Base-by-base conservation (phyloP, 2,888 invertebrate genomes). In the Vandiemenella viatica region DNA sequence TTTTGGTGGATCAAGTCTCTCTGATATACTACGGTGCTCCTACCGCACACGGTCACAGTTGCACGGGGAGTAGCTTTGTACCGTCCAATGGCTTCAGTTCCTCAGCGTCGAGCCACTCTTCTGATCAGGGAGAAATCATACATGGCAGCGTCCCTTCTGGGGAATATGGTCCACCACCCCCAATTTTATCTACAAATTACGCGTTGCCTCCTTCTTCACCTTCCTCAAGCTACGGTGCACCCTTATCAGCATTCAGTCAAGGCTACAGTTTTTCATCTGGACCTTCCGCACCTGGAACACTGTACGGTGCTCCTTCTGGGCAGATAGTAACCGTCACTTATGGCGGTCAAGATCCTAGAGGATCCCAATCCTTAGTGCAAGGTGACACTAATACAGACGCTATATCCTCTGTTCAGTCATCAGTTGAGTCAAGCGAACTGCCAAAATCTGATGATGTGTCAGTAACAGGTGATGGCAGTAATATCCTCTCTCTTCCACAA, bases 11-110 rank as follows among this genome's bases (percentile, higher is more conserved):
- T 60, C 42, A 45, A 55, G 53, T 50, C 55, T 43, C n/a, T n/a
- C n/a, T n/a, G n/a, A n/a, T n/a, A 61, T 45, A 62, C 61, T 38
- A 62, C 59, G 18, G 64, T 62, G 49, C 55, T 40, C 52, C 51
- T 17, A 16, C 45, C 15, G 13, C 42, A 1, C 6, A 16, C 15
- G 46, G 46, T 5, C 49, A 52, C 42, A 54, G 50, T 41, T 54
- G 54, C 37, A 52, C 49, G 1, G 47, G 48, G n/a, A 49, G 46
- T 15, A 54, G 49, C 38, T 54, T 54, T 40, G 52, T 54, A 3
- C 54, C 54, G 3, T 54, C 54, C 4, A 52, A 52, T 48, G 46
- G 47, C 18, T 49, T 52, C 32, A 48, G 49, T 16, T 19, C 50
- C 19, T 15, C 18, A 26, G 20, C 54, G 53, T 3, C 13, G 10